These are phyloP conservation scores for Lethrus apterus DNA, from an alignment of 1,140 invertebrate species.

Conservation along the genomic window DNA sequence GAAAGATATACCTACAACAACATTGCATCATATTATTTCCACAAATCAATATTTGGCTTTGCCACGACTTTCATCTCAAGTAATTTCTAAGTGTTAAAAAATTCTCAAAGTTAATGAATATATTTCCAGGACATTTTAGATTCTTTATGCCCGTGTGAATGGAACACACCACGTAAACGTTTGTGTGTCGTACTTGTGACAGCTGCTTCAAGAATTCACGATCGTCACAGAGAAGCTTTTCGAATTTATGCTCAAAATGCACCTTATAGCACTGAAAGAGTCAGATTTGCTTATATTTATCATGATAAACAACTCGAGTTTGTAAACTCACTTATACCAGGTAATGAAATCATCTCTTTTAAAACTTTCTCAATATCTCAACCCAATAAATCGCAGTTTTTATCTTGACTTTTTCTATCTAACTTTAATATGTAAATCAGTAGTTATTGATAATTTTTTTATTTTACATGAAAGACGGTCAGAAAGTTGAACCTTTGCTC, in stretches of 20 bases:
- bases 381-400: not conserved
- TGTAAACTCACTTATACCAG: conserved; percentile 63
- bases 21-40: conserved; percentile 80
- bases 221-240: conserved; percentile 53
- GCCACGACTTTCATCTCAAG: conserved; percentile 87
- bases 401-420: not conserved
- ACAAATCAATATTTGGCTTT: conserved; percentile 83
- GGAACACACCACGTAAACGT: conserved; percentile 69
- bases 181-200: conserved; percentile 84
- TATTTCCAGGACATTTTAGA: conserved; percentile 61
- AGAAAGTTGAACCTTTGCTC: conserved; percentile 54
- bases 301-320: conserved; percentile 76
- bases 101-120: conserved; percentile 1
- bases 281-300: conserved; percentile 82
- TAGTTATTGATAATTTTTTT: not conserved
- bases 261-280: conserved; percentile 54
- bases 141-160: conserved; percentile 81
- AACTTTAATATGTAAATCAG: not conserved
- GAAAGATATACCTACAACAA: conserved; percentile 77
- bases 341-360: conserved; percentile 35
- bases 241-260: conserved; percentile 61
- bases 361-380: not conserved
- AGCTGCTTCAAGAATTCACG: conserved; percentile 55
- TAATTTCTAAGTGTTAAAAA: conserved; percentile 32
- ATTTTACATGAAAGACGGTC: conserved; percentile 44